Conservation (phyloP, 2,888 invertebrate genomes). For the Schizaphis graminum region DNA sequence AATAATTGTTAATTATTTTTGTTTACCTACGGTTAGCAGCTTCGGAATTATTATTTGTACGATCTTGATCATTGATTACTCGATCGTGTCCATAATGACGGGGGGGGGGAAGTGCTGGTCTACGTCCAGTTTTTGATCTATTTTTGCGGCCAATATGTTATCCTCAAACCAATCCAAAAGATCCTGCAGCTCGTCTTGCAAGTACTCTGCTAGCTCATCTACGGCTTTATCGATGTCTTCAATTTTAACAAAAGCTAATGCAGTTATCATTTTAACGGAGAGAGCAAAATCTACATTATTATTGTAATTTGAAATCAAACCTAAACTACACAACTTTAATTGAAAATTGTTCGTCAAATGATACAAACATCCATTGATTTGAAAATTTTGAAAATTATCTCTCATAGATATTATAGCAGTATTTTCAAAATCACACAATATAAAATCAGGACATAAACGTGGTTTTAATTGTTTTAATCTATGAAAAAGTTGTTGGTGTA, state of each 20-base stretch:
- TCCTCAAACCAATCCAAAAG: neutral
- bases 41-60: neutral
- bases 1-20: neutral
- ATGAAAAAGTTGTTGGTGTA: no score
- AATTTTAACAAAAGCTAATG: neutral
- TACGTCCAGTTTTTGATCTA: neutral
- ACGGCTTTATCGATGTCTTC: neutral
- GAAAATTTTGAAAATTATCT: no score
- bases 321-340: slow-evolving; percentile 6
- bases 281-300: neutral
- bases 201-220: neutral
- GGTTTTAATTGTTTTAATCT: no score
- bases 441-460: no score
- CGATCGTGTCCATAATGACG: neutral
- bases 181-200: neutral
- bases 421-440: no score
- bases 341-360: no score
- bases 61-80: neutral
- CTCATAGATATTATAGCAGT: no score
- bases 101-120: neutral
- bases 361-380: no score
- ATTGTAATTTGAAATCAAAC: slow-evolving; percentile 11
- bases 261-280: neutral
- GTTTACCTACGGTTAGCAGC: neutral
- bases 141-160: neutral